Evolutionary conservation across 2,888 invertebrate genomes (phyloP).

Genomic region (Latrodectus elegans): DNA sequence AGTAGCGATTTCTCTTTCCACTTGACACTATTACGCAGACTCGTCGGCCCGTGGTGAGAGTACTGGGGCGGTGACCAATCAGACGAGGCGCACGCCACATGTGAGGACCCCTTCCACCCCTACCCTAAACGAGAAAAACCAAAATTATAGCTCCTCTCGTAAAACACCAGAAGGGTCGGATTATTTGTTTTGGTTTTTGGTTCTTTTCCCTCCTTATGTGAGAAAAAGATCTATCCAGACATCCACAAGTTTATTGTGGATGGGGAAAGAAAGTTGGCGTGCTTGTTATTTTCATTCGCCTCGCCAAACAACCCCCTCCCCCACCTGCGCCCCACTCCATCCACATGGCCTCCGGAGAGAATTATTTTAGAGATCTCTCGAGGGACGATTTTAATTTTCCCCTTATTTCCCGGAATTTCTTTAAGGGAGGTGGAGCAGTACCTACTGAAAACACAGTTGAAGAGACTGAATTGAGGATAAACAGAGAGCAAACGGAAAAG

Average conservation of each 20-base stretch:
- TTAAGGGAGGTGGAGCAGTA: neutral
- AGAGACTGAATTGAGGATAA: neutral
- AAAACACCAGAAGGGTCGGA: conserved; percentile 6
- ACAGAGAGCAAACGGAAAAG: neutral
- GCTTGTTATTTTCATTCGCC: conserved; percentile 34
- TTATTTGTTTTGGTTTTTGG: neutral
- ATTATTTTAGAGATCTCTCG: neutral
- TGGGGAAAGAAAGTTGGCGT: neutral
- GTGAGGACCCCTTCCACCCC: conserved; percentile 11
- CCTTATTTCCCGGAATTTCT: neutral
- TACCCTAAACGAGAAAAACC: conserved; percentile 15
- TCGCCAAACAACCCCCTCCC: neutral
- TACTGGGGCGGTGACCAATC: conserved; percentile 32
- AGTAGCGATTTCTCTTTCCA: conserved; percentile 66
- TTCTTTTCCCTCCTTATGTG: neutral
- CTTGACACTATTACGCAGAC: conserved; percentile 63
- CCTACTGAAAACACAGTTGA: neutral
- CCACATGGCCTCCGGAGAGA: neutral
- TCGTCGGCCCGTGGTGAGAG: conserved; percentile 44
- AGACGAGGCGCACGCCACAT: conserved; percentile 46
- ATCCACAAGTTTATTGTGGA: neutral
- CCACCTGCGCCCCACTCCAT: neutral
- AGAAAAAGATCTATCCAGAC: conserved; percentile 1
- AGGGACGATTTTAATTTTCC: neutral
- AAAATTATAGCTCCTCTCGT: conserved; percentile 39